Conservation (phyloP, 64 coral and sea anemone genomes). For the Pocillopora verrucosa region DNA sequence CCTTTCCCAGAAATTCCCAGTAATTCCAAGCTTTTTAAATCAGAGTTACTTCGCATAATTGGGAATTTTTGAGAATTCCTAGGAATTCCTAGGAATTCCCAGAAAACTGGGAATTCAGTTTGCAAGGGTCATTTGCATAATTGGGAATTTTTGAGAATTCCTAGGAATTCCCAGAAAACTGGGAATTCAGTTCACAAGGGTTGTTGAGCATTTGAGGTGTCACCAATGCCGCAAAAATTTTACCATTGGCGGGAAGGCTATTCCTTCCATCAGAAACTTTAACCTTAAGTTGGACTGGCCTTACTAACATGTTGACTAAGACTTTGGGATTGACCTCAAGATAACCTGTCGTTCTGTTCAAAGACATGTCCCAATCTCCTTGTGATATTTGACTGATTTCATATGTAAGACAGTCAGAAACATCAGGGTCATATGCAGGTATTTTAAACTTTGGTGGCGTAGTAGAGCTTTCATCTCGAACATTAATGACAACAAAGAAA, state of each 20-base stretch:
- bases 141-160: no score
- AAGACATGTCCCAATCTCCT: conserved; percentile 60
- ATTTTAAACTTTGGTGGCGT: conserved; percentile 79
- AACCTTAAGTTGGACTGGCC: conserved; percentile 63
- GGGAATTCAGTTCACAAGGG: no score
- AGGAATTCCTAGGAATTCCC: no score
- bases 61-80: no score
- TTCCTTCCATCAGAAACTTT: conserved; percentile 63
- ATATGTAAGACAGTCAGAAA: conserved; percentile 64
- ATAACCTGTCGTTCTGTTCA: conserved; percentile 73
- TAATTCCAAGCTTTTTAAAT: no score
- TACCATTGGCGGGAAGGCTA: conserved; percentile 55
- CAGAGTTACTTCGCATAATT: no score
- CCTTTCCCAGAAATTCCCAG: no score
- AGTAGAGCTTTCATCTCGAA: conserved; percentile 56
- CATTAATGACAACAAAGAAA: conserved; percentile 92
- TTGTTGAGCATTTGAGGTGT: conserved; percentile 79
- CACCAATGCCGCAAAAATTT: conserved; percentile 77
- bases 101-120: no score
- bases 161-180: no score
- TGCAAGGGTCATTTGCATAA: no score
- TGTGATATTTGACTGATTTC: conserved; percentile 37
- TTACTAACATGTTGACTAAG: conserved; percentile 33
- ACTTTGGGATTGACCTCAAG: conserved; percentile 74
- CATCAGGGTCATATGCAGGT: conserved; percentile 93